Percentiles rank a stretch among this genome's conserved stretches.
Evolutionary conservation across 2,888 invertebrate species (phyloP).

Genomic region (Ophraella communa): DNA sequence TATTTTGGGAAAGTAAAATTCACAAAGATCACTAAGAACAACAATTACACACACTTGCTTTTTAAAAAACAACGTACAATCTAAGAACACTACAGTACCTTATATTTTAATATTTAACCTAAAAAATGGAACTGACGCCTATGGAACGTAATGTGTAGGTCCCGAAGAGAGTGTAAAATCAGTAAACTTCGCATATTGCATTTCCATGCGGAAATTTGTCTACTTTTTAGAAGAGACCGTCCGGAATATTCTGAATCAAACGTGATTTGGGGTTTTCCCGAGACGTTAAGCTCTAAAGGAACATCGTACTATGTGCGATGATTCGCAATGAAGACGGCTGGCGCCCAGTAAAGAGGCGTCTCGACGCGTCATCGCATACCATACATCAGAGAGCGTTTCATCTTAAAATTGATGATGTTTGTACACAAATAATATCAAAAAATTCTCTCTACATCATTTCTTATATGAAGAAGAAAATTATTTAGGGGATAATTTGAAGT

Average conservation of each 20-base stretch:
- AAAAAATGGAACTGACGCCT: not conserved
- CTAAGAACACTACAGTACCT: too few species aligned
- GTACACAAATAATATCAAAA: conserved; percentile 2
- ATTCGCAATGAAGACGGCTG: conserved; percentile 33
- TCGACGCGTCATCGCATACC: conserved; percentile 26
- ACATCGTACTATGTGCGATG: conserved; percentile 31
- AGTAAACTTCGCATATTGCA: conserved; percentile 30
- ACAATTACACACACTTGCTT: too few species aligned
- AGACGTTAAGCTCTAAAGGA: conserved; percentile 29
- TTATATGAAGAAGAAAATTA: not conserved
- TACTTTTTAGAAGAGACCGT: conserved; percentile 24
- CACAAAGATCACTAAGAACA: too few species aligned
- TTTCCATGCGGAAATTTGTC: conserved; percentile 32
- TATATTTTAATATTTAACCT: too few species aligned
- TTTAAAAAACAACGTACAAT: too few species aligned
- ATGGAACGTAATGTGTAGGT: conserved; percentile 9
- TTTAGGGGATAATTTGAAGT: not conserved
- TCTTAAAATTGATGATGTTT: conserved; percentile 31
- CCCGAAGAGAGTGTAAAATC: conserved; percentile 26
- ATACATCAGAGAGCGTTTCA: conserved; percentile 29
- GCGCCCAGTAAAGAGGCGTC: conserved; percentile 34
- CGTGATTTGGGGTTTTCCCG: conserved; percentile 35
- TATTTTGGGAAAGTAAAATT: too few species aligned
- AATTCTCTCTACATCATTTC: too few species aligned
- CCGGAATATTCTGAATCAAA: conserved; percentile 18